Base-by-base conservation (phyloP, 2,888 invertebrate species). In the Calliopum simillimum region DNA sequence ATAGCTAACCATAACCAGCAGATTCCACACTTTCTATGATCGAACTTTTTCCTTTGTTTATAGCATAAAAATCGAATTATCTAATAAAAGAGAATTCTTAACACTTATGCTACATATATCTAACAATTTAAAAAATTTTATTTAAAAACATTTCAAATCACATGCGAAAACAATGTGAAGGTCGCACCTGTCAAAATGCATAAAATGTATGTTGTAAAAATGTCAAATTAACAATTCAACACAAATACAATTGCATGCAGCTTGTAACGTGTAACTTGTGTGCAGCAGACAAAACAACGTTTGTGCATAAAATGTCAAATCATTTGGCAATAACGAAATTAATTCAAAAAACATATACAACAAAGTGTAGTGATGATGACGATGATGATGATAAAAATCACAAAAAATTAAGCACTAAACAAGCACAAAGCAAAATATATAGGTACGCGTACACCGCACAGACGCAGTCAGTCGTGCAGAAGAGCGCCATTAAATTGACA, bases 381-480 rank as follows among this genome's bases (percentile, higher is more conserved):
- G 25, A 21, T 47, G 23, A 23, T 21, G 47, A 25, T 46, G 69
- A 16, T 55, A 55, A 62, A 68, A 46, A 69, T 33, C 25, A n/a
- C 33, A 44, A 8, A 64, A 23, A 49, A 53, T 23, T 6, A 25
- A 55, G 23, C 19, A 55, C 25, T 55, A 51, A 68, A 61, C 33
- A 62, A 13, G 33, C 16, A 14, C 46, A 68, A 13, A 47, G 72
- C 73, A 69, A 76, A 73, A 72, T 75, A 76, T 73, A 75, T n/a
- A n/a, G n/a, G n/a, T n/a, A n/a, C n/a, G n/a, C n/a, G 56, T 41
- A 25, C 16, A 41, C 11, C 13, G 61, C 21, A 46, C 61, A 19
- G 33, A 19, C 44, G 21, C 25, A 46, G 46, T 46, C 25, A 46
- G 46, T 46, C 25, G 23, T 46, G 44, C 21, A 44, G 46, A 46